These are phyloP conservation scores for Phenganax marumi DNA, from an alignment of 92 coral and sea anemone genomes.

Conservation along the genomic window DNA sequence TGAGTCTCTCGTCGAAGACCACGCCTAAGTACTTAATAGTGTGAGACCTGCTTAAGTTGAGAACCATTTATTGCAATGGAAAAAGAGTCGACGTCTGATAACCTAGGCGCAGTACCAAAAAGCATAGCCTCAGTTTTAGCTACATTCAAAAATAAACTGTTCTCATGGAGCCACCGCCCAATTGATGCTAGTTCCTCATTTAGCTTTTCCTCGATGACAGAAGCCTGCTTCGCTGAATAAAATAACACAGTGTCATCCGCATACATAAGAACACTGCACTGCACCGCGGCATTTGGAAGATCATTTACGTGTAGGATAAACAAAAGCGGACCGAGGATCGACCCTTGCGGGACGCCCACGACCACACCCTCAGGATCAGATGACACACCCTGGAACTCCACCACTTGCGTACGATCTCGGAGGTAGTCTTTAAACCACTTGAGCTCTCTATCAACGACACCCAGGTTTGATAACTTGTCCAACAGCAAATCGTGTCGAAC, in stretches of 20 bases:
- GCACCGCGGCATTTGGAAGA: slow-evolving; percentile 45
- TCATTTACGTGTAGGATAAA: slow-evolving; percentile 44
- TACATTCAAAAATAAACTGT: slow-evolving; percentile 49
- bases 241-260: slow-evolving; percentile 58
- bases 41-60: slow-evolving; percentile 29
- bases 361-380: background rate
- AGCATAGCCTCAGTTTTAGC: slow-evolving; percentile 52
- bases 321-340: slow-evolving; percentile 38
- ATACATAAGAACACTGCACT: slow-evolving; percentile 49
- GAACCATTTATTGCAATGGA: slow-evolving; percentile 17
- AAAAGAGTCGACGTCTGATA: slow-evolving; percentile 29
- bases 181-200: slow-evolving; percentile 38
- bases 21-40: slow-evolving; percentile 51
- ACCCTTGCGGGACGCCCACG: slow-evolving; percentile 38
- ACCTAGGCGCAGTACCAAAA: slow-evolving; percentile 45
- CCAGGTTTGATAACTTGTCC: slow-evolving; percentile 10
- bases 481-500: slow-evolving; percentile 42
- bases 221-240: slow-evolving; percentile 41
- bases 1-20: slow-evolving; percentile 34
- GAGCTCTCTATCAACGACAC: slow-evolving; percentile 11
- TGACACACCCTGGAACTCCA: slow-evolving; percentile 15
- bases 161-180: slow-evolving; percentile 48
- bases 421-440: slow-evolving; percentile 26
- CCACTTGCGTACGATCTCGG: slow-evolving; percentile 13
- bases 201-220: slow-evolving; percentile 47